Percentiles rank a stretch among this genome's conserved stretches.
Evolutionary conservation across 1,140 invertebrate species (phyloP).

Genomic region (Calosoma granatense): DNA sequence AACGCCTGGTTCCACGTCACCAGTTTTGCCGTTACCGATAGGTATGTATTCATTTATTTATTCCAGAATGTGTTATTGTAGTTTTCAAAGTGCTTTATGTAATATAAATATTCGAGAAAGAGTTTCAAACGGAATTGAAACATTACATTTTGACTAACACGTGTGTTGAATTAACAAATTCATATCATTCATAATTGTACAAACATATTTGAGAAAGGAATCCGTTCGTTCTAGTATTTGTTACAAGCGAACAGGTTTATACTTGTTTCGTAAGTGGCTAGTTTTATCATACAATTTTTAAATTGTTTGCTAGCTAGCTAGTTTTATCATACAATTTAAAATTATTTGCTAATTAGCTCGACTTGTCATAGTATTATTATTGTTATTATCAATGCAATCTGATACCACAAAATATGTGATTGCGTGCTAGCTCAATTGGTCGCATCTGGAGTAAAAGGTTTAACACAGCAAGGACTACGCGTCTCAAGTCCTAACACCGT

Average conservation of each 20-base stretch:
- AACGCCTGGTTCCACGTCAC: slow-evolving; percentile 24
- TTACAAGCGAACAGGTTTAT: too few relatives aligned
- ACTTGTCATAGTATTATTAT: too few relatives aligned
- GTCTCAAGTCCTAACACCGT: slow-evolving; percentile 9
- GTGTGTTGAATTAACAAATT: too few relatives aligned
- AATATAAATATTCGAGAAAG: slow-evolving; percentile 20
- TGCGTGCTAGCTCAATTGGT: slow-evolving; percentile 47
- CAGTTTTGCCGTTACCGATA: slow-evolving; percentile 46
- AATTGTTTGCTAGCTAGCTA: too few relatives aligned
- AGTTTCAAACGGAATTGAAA: slow-evolving; percentile 38
- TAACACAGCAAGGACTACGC: slow-evolving; percentile 50
- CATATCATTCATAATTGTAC: neutral
- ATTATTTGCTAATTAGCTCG: too few relatives aligned
- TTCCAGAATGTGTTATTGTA: neutral
- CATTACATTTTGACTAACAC: neutral
- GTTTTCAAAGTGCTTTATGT: slow-evolving; percentile 35
- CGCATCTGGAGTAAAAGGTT: slow-evolving; percentile 48
- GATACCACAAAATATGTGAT: neutral
- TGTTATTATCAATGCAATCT: too few relatives aligned
- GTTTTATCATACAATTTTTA: too few relatives aligned
- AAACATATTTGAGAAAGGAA: too few relatives aligned
- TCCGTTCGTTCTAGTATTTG: too few relatives aligned
- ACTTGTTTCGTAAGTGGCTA: too few relatives aligned
- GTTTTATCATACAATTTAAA: too few relatives aligned
- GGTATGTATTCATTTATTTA: slow-evolving; percentile 18